A percentile compares a stretch with the other conserved stretches of the same genome.
Evolutionary conservation across 2,888 invertebrate genomes (phyloP).

Genomic region (Colostygia pectinataria): DNA sequence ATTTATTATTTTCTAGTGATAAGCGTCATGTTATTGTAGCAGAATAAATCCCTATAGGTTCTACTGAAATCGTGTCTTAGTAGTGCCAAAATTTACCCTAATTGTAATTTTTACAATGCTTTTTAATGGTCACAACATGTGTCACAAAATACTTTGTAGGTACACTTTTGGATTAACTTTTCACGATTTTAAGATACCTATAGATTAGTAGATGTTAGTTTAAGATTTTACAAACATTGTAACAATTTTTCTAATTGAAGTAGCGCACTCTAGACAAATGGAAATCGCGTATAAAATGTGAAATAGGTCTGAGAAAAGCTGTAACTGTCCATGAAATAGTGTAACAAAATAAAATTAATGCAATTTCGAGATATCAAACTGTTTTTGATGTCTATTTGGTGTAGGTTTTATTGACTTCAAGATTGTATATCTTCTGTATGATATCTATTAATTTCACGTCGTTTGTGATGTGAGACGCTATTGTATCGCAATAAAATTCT

Average conservation of each 20-base stretch:
- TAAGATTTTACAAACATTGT: constrained; percentile 8
- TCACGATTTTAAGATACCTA: constrained; percentile 23
- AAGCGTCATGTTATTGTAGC: constrained; percentile 27
- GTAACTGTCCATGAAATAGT: too few relatives aligned
- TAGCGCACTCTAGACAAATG: not conserved
- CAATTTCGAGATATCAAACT: too few relatives aligned
- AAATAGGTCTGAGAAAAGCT: too few relatives aligned
- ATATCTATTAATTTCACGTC: too few relatives aligned
- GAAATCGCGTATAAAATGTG: too few relatives aligned
- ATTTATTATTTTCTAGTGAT: constrained; percentile 22
- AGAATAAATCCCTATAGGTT: constrained; percentile 25
- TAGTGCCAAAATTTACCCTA: constrained; percentile 62
- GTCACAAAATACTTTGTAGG: constrained; percentile 25
- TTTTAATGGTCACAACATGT: constrained; percentile 26
- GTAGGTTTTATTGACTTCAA: not conserved
- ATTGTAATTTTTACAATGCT: constrained; percentile 41
- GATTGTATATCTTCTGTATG: too few relatives aligned
- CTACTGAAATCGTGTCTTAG: constrained; percentile 59
- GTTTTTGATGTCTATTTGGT: not conserved
- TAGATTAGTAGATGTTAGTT: constrained; percentile 11
- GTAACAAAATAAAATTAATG: too few relatives aligned
- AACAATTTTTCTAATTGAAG: not conserved
- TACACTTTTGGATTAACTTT: constrained; percentile 26
- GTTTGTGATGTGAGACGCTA: not conserved
- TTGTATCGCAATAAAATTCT: too few relatives aligned